Evolutionary conservation across 2,797 vertebrate species (phyloP).

Genomic region (Numenius phaeopus): DNA sequence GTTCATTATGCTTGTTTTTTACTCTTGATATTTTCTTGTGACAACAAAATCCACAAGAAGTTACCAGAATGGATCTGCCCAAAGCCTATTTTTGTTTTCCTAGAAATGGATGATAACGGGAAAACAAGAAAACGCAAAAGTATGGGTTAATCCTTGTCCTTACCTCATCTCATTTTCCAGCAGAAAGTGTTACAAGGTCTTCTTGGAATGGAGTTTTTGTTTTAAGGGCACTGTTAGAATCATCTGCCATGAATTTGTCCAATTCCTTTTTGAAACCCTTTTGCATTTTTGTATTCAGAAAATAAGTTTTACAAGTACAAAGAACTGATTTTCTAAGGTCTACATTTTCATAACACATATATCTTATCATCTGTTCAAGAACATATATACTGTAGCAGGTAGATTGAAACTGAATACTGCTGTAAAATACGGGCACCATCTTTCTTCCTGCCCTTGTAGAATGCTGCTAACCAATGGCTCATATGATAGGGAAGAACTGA

Average conservation of each 20-base stretch:
- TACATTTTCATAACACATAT: neutral
- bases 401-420: neutral
- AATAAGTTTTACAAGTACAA: neutral
- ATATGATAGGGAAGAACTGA: neutral
- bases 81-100: neutral
- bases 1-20: conserved; percentile 25
- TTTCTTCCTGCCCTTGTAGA: neutral
- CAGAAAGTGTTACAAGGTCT: neutral
- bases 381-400: accelerated
- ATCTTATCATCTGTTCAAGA: neutral
- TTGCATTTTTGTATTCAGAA: neutral
- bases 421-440: neutral
- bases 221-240: neutral
- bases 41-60: neutral
- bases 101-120: neutral
- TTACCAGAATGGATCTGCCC: neutral
- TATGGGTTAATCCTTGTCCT: neutral
- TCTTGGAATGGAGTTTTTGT: neutral
- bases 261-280: neutral
- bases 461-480: neutral
- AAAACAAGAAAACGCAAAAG: neutral
- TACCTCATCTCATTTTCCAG: neutral
- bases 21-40: conserved; percentile 16
- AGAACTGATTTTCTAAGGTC: neutral
- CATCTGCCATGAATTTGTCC: neutral